Base-by-base conservation (phyloP, 2,113 vertebrate genomes). In the Bos indicus region DNA sequence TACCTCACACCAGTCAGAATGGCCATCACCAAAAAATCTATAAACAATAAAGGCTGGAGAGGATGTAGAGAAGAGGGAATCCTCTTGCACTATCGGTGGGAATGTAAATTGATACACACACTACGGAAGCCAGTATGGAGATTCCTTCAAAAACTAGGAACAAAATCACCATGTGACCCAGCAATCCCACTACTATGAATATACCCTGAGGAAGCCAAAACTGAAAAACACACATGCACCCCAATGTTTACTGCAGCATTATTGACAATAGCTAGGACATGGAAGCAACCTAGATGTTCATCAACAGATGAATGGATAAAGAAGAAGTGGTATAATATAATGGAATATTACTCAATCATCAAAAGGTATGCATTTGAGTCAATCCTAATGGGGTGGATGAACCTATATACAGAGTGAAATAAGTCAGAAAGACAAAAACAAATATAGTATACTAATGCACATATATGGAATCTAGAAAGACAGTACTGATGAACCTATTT, bases 91-190 rank as follows among this genome's bases (percentile, higher is more conserved):
- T 71, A 40, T 0, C 40, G 1, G n/a, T 36, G 67, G n/a, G 67
- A 71, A 71, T 40, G n/a, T 71, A 40, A 71, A 40, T 11, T 71
- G 19, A 71, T 71, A 71, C 67, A 71, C 67, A 71, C 19, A 40
- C n/a, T 71, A 40, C 0, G 0, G n/a, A 71, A 71, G n/a, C 9
- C n/a, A 71, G n/a, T 40, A 71, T 40, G 0, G n/a, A 71, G n/a
- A 36, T 71, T 40, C 67, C 67, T 23, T 23, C n/a, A 71, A 40
- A 40, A 23, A 12, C 67, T 21, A 71, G 10, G 19, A 11, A 71
- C 19, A 71, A 71, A 71, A 23, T 71, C 19, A 71, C 64, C 64
- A 36, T 67, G 9, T 67, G 33, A 36, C 33, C 64, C n/a, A 71
- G 67, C 5, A 71, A 71, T 40, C 19, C n/a, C 67, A 71, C 67